These are phyloP conservation scores for Zoanthus sansibaricus DNA, from an alignment of 92 coral and sea anemone species.

Conservation along the genomic window DNA sequence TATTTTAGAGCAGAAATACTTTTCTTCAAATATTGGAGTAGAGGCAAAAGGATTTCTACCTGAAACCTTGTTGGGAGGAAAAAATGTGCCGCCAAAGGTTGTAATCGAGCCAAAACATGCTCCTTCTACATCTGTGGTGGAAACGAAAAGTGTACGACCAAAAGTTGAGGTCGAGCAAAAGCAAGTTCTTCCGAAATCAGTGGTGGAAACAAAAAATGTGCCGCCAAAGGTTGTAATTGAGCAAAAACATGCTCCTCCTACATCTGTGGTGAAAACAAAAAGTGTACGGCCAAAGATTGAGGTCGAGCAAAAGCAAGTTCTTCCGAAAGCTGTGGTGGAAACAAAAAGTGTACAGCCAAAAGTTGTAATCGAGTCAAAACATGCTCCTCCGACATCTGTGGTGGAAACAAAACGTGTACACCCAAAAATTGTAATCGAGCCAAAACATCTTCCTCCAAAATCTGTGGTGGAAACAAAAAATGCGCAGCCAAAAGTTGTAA, in stretches of 20 bases:
- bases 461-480: neutral
- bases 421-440: neutral
- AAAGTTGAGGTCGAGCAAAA: neutral
- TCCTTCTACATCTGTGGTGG: neutral
- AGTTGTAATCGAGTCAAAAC: neutral
- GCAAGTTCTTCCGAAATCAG: neutral
- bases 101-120: neutral
- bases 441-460: neutral
- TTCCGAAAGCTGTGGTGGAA: neutral
- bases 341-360: neutral
- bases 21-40: neutral
- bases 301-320: neutral
- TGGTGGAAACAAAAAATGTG: neutral
- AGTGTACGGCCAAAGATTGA: neutral
- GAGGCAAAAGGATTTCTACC: neutral
- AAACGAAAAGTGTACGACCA: neutral
- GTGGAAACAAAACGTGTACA: neutral
- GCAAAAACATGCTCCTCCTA: neutral
- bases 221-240: neutral
- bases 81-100: neutral
- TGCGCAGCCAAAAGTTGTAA: neutral
- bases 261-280: neutral
- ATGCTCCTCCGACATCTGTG: neutral
- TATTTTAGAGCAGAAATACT: neutral
- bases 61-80: neutral